These are phyloP conservation scores for Anguilla rostrata DNA, from an alignment of 2,113 vertebrate species.

Conservation along the genomic window DNA sequence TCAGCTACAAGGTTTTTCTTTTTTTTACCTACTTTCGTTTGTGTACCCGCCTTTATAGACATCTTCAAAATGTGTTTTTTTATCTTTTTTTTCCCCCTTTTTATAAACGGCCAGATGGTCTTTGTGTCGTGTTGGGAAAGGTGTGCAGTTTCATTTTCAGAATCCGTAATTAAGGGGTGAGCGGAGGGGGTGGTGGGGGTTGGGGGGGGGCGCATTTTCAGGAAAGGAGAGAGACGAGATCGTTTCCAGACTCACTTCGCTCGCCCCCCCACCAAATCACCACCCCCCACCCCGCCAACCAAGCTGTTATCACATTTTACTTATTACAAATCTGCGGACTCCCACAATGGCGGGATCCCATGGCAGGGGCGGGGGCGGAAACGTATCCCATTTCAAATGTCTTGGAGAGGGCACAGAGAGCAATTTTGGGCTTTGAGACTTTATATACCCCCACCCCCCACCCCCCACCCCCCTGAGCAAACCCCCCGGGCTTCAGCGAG, in stretches of 20 bases:
- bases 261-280: too few relatives aligned
- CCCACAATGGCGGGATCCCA: constrained; percentile 73
- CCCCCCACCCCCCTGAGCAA: constrained; percentile 72
- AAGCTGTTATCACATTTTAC: constrained; percentile 61
- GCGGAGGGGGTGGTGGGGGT: neutral
- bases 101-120: neutral
- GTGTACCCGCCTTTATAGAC: neutral
- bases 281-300: constrained; percentile 42
- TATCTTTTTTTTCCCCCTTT: neutral
- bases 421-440: constrained; percentile 71
- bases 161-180: constrained; percentile 29
- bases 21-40: neutral
- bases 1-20: neutral
- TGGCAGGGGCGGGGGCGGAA: constrained; percentile 54
- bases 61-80: neutral
- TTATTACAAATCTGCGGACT: constrained; percentile 68
- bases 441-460: constrained; percentile 35
- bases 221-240: constrained; percentile 52
- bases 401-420: constrained; percentile 76
- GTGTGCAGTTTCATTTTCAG: constrained; percentile 14
- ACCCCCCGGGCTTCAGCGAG: constrained; percentile 61
- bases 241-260: constrained; percentile 52
- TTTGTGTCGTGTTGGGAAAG: neutral
- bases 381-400: constrained; percentile 72
- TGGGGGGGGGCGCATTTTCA: neutral